Evolutionary conservation across 2,113 vertebrate species (phyloP).

Genomic region (Hemiscyllium ocellatum): DNA sequence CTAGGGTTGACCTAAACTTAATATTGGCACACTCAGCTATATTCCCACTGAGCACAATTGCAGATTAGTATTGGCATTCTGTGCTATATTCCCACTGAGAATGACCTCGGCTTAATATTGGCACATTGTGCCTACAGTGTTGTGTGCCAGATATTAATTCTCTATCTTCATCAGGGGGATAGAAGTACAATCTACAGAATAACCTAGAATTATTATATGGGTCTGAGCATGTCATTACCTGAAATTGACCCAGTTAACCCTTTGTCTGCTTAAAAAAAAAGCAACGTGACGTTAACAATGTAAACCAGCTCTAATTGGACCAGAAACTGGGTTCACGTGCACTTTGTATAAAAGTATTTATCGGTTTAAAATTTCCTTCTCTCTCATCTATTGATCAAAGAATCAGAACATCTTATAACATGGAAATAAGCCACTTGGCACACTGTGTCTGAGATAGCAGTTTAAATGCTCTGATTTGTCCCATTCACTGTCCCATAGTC

Average conservation of each 20-base stretch:
- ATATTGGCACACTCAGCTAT: conserved; percentile 32
- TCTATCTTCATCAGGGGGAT: conserved; percentile 32
- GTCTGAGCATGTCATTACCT: conserved; percentile 27
- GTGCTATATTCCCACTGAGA: conserved; percentile 29
- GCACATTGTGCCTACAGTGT: conserved; percentile 29
- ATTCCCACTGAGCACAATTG: conserved; percentile 12
- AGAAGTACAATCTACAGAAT: conserved; percentile 10
- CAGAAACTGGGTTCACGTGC: not conserved
- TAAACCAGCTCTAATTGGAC: not conserved
- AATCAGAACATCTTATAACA: not conserved
- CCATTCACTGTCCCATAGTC: not conserved
- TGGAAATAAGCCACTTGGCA: no score
- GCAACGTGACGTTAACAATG: not conserved
- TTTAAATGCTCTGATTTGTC: not conserved
- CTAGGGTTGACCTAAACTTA: conserved; percentile 24
- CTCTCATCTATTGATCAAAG: not conserved
- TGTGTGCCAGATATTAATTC: conserved; percentile 35
- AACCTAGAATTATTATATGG: conserved; percentile 3
- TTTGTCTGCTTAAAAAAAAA: not conserved
- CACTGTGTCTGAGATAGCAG: not conserved
- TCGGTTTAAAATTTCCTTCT: not conserved
- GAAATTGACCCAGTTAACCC: conserved; percentile 17
- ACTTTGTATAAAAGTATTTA: not conserved
- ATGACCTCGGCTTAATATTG: conserved; percentile 27
- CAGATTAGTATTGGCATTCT: conserved; percentile 23